phyloP scores from a whole-genome alignment of 2,888 invertebrate species.

The Oxycera nigricornis region DNA sequence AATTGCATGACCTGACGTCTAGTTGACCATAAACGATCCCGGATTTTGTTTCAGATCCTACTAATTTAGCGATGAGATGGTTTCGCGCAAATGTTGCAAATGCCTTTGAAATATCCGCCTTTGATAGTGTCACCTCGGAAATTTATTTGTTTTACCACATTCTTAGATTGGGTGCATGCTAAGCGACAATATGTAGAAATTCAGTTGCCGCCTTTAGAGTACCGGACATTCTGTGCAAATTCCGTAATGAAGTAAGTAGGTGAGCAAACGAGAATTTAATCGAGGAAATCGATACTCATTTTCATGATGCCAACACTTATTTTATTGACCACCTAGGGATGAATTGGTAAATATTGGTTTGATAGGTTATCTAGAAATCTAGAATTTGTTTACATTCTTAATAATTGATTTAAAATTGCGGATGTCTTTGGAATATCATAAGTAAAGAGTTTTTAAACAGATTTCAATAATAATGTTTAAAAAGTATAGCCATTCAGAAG shows the following conservation, averaged over 20 bases:
- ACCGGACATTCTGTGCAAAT: constrained; percentile 15
- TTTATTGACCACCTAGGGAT: constrained; percentile 18
- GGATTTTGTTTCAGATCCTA: constrained; percentile 18
- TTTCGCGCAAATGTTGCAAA: background rate
- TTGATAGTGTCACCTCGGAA: background rate
- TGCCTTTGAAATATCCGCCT: background rate
- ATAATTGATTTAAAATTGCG: too few species aligned
- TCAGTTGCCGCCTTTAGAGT: too few species aligned
- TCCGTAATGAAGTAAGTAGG: background rate
- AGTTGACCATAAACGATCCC: constrained; percentile 27
- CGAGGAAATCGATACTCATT: constrained; percentile 18
- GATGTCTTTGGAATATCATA: too few species aligned
- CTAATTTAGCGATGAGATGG: constrained; percentile 3
- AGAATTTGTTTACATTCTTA: too few species aligned
- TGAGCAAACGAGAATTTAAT: background rate
- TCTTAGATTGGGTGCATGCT: too few species aligned
- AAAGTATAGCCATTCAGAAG: too few species aligned
- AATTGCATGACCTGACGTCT: constrained; percentile 34
- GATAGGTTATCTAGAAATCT: too few species aligned
- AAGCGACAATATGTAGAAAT: too few species aligned
- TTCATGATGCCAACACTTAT: background rate
- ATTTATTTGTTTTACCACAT: constrained; percentile 11
- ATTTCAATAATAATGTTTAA: too few species aligned
- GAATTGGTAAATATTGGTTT: constrained; percentile 26
- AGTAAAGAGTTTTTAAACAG: too few species aligned